These are phyloP conservation scores for Calyptomena viridis DNA, from an alignment of 2,113 vertebrate species.

Conservation along the genomic window DNA sequence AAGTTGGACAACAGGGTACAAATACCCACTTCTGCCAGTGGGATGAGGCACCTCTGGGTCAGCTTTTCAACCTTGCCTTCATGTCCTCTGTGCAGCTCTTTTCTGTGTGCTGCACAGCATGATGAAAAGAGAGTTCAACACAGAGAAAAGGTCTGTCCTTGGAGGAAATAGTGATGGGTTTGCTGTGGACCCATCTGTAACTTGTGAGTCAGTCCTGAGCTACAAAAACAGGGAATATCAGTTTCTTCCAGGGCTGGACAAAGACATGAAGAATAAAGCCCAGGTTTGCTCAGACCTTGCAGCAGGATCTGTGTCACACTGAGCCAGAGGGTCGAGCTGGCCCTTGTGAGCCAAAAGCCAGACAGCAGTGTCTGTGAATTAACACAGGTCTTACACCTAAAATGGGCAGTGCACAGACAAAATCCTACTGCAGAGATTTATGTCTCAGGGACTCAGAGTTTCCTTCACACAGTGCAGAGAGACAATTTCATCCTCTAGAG, in stretches of 20 bases:
- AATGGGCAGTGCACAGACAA: background rate
- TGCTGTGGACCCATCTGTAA: background rate
- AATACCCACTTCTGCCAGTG: background rate
- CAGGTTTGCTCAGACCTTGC: background rate
- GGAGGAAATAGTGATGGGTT: background rate
- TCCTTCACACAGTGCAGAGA: background rate
- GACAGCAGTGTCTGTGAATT: background rate
- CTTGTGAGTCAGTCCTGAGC: background rate
- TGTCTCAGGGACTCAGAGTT: background rate
- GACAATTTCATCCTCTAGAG: background rate
- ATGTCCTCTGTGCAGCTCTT: background rate
- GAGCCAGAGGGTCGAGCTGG: background rate
- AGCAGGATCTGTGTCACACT: background rate
- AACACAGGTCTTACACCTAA: background rate
- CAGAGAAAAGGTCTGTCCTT: background rate
- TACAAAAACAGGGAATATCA: background rate
- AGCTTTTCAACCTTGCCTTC: background rate
- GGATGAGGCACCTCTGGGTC: background rate
- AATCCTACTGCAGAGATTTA: background rate
- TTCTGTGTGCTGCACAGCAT: background rate
- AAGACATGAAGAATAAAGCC: background rate
- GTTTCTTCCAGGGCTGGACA: background rate
- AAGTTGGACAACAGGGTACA: background rate
- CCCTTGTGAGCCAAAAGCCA: background rate
- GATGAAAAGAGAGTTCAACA: fast-evolving